Conservation (phyloP, 2,113 vertebrate genomes). For the Xerus inauris region DNA sequence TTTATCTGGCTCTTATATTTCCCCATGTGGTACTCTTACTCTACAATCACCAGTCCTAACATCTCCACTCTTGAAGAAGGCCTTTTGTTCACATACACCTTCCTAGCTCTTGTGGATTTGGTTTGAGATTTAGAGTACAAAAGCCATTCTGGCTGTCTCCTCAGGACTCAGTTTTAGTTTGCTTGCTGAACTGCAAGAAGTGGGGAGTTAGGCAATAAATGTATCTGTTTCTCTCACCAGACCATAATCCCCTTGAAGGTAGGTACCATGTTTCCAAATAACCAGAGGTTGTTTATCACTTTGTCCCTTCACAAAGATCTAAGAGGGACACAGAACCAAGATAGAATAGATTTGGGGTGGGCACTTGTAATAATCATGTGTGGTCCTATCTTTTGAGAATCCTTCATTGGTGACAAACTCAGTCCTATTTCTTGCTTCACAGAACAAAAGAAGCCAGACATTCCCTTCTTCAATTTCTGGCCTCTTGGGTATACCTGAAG, state of each 20-base stretch:
- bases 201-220: neutral
- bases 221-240: neutral
- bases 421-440: neutral
- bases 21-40: neutral
- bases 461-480: neutral
- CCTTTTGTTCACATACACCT: neutral
- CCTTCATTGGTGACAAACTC: neutral
- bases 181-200: neutral
- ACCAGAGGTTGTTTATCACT: neutral
- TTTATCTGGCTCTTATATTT: neutral
- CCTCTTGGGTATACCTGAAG: neutral
- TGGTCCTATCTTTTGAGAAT: neutral
- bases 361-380: neutral
- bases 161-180: neutral
- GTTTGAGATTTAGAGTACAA: neutral
- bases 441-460: neutral
- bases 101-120: neutral
- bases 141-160: neutral
- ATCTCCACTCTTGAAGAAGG: neutral
- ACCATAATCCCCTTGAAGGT: neutral
- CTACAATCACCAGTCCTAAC: neutral
- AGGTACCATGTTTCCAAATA: neutral
- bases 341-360: neutral
- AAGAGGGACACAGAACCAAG: neutral
- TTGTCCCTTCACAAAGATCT: neutral